These are phyloP conservation scores for Euzophera pinguis DNA, from an alignment of 2,888 invertebrate genomes.

Conservation along the genomic window DNA sequence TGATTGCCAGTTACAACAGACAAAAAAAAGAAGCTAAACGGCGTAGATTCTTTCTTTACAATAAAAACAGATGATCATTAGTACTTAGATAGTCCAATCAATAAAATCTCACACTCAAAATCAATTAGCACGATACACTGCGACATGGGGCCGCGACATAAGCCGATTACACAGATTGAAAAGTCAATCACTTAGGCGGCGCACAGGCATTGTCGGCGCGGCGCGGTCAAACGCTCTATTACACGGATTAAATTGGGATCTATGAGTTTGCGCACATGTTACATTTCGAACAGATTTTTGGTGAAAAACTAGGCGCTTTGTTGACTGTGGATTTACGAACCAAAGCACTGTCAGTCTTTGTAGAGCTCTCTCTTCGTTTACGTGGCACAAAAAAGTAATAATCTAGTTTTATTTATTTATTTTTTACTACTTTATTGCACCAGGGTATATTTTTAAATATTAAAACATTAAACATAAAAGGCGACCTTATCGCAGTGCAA, in stretches of 20 bases:
- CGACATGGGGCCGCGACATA: conserved; percentile 24
- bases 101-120: conserved; percentile 13
- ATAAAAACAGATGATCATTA: background rate
- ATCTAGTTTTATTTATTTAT: too few relatives aligned
- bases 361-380: too few relatives aligned
- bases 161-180: conserved; percentile 74
- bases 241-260: conserved; percentile 41
- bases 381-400: too few relatives aligned
- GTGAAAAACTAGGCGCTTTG: background rate
- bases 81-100: background rate
- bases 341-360: too few relatives aligned
- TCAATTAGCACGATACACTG: conserved; percentile 20
- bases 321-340: background rate
- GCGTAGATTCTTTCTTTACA: background rate
- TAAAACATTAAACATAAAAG: too few relatives aligned
- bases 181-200: conserved; percentile 72
- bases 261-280: conserved; percentile 7
- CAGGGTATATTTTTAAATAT: too few relatives aligned
- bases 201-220: conserved; percentile 29
- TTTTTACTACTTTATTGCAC: too few relatives aligned
- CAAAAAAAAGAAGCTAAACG: background rate
- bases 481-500: too few relatives aligned
- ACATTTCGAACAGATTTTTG: background rate
- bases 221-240: conserved; percentile 62
- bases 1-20: background rate